Conservation (phyloP, 2,113 vertebrate species). For the Odocoileus hemionus region DNA sequence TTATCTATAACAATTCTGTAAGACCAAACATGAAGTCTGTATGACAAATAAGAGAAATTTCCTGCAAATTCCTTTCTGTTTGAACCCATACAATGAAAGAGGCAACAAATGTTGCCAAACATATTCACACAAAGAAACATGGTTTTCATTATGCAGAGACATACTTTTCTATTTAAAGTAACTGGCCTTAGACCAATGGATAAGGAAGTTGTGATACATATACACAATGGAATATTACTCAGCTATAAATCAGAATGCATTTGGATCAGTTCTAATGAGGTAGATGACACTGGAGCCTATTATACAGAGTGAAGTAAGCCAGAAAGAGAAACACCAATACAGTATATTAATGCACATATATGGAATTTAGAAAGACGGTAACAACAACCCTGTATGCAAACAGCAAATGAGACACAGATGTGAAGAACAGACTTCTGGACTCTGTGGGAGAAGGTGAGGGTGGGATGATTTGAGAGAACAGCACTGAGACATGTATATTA, state of each 20-base stretch:
- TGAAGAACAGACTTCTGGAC: background rate
- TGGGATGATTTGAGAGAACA: rapidly evolving
- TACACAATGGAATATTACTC: background rate
- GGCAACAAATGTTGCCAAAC: background rate
- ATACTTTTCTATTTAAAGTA: background rate
- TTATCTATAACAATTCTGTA: background rate
- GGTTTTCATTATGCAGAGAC: background rate
- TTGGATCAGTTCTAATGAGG: background rate
- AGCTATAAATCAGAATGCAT: background rate
- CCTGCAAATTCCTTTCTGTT: background rate
- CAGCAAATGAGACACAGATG: background rate
- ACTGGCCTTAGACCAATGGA: background rate
- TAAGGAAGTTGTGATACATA: background rate
- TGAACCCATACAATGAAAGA: background rate
- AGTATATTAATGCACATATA: background rate
- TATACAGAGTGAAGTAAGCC: background rate
- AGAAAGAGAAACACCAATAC: background rate
- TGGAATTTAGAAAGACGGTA: background rate
- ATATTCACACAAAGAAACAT: background rate
- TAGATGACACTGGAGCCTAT: background rate
- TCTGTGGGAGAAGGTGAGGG: background rate
- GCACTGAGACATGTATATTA: background rate
- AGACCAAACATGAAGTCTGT: background rate
- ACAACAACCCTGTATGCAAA: rapidly evolving
- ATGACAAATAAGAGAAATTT: background rate